Evolutionary conservation across 2,888 invertebrate genomes (phyloP), one percentile per base, ranked within the genome.

Genomic region (Camptogramma bilineatum): DNA sequence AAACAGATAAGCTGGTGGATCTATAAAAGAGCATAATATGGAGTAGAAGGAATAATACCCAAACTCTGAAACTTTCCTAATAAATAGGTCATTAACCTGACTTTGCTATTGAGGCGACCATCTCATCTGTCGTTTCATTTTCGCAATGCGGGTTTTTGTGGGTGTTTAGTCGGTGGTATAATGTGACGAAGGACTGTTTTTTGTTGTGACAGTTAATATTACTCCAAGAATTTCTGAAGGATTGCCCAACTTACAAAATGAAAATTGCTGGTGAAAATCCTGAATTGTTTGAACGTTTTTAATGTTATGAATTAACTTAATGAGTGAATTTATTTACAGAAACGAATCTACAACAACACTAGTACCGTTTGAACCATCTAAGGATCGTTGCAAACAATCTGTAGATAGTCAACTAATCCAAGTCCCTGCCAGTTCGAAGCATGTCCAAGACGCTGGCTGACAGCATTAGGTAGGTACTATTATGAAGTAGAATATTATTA

Each of bases 191-290:
- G 63, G 65, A 62, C 55, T 59, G 24, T 61, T 65, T 64, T 68
- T 64, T 66, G 58, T 59, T 59, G 62, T 66, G 68, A 64, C 64
- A 62, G 67, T 57, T 60, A 68, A 66, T 63, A 61, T 67, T 67
- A 70, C 52, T 68, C 1, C 34, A 10, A 39, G 60, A 65, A 62
- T 59, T 60, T 5, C 24, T 51, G 51, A 28, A 48, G 9, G 50
- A 51, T 53, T 44, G 16, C 17, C 3, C 9, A 46, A 28, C 54
- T 46, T 16, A 44, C 3, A 1, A 28, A 54, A 28, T 54, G 44
- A 16, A 42, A 44, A 54, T 54, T 34, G 24, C 21, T 5, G 10
- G 1, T 19, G 21, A 13, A 48, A 21, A 19, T 39, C 13, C 18
- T 47, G 47, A 47, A 21, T 13, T 13, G 13, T 48, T 13, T 13